Base-by-base conservation (phyloP, 2,113 vertebrate genomes). In the Scopus umbretta region DNA sequence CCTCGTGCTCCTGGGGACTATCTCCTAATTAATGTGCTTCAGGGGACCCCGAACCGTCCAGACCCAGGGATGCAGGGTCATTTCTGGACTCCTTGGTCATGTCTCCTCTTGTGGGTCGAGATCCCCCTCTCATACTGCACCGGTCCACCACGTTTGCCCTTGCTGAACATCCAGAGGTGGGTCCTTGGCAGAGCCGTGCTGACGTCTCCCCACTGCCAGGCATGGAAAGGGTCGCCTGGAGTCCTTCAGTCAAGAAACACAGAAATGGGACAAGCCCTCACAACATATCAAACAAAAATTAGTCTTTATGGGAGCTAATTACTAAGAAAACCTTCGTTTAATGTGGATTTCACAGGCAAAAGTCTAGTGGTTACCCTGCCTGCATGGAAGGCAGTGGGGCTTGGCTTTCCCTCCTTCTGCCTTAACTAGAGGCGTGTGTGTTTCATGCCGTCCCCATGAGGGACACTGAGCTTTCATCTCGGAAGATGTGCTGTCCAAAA, bases 141-240 rank as follows among this genome's bases (percentile, higher is more conserved):
- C 52, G 1, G 2, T 7, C 45, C 32, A 1, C 43, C 17, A 0
- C 8, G 3, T n/a, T 12, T 5, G 0, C 34, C 65, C 43, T 63
- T 4, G 1, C 56, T 5, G 38, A 43, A 52, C 12, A 1, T 7
- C 53, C 26, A 0, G 9, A 6, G 26, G 27, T 25, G 52, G 15
- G 26, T 38, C 42, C 65, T 22, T 6, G 17, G 32, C 56, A 3
- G 73, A 34, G 72, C 80, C 9, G 26, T 3, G 17, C 32, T 13
- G 2, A 3, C 3, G 1, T 45, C 59, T 21, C 66, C 55, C 14
- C 3, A 0, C 40, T 34, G 42, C 73, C 65, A 4, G 62, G 85
- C 56, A 5, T 1, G 9, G 45, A 16, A 32, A 62, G 42, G 10
- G 73, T 43, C 8, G 2, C 29, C 36, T 19, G 2, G 15, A 73